phyloP scores from a whole-genome alignment of 2,113 vertebrate genomes.

The Scopus umbretta region DNA sequence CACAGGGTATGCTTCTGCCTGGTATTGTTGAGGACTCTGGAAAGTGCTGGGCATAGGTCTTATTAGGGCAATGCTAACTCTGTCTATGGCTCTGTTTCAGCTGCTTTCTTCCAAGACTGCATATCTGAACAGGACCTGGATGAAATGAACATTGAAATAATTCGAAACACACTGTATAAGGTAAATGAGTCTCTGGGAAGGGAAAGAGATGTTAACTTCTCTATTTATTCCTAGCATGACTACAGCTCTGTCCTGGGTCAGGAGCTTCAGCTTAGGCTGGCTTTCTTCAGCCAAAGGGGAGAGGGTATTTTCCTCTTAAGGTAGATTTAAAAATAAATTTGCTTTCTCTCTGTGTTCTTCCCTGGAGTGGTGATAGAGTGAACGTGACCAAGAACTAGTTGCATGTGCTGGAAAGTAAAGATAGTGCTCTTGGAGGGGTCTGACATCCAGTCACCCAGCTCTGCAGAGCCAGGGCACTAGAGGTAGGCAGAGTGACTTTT shows the following conservation, averaged over 20 bases:
- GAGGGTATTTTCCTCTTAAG: not conserved
- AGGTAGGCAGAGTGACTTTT: not conserved
- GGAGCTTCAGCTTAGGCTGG: not conserved
- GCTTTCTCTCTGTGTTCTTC: not conserved
- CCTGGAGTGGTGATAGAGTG: not conserved
- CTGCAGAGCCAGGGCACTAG: not conserved
- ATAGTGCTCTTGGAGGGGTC: not conserved
- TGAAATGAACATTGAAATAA: slow-evolving; percentile 99
- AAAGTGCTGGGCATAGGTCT: not conserved
- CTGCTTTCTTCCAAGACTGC: slow-evolving; percentile 98
- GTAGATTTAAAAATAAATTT: not conserved
- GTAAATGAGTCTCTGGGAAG: slow-evolving; percentile 61
- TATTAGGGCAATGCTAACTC: not conserved
- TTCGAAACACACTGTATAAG: slow-evolving; percentile 97
- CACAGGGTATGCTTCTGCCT: not conserved
- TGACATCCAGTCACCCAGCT: fast-evolving
- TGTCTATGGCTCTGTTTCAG: slow-evolving; percentile 67
- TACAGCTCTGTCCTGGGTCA: not conserved
- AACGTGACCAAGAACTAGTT: not conserved
- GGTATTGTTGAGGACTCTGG: not conserved
- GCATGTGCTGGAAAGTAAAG: not conserved
- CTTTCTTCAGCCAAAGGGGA: not conserved
- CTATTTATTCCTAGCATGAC: not conserved
- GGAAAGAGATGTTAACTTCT: not conserved
- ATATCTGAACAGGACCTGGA: slow-evolving; percentile 98